Percentiles rank a stretch among this genome's conserved stretches.
Evolutionary conservation across 2,797 vertebrate species (phyloP).

Genomic region (Acanthurus lineatus): DNA sequence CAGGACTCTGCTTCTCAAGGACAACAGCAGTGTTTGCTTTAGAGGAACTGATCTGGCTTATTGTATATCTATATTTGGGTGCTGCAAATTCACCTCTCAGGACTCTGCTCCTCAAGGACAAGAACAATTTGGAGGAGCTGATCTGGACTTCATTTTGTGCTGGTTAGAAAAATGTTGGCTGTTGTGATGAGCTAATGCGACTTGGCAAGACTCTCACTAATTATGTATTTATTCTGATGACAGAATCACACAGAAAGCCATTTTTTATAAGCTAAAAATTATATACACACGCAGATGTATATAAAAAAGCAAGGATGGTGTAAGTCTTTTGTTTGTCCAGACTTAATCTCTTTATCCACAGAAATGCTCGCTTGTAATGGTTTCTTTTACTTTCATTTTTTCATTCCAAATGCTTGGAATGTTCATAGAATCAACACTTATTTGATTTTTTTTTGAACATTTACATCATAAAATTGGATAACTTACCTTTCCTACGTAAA

Average conservation of each 20-base stretch:
- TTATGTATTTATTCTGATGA: neutral
- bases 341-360: neutral
- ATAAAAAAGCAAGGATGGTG: neutral
- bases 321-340: neutral
- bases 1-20: slow-evolving; percentile 5
- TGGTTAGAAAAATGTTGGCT: slow-evolving; percentile 28
- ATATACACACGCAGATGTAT: too few relatives aligned
- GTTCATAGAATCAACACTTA: neutral
- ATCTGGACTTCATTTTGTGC: slow-evolving; percentile 11
- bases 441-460: neutral
- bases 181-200: slow-evolving; percentile 3
- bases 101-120: slow-evolving; percentile 12
- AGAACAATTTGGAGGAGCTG: slow-evolving; percentile 12
- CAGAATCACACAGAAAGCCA: too few relatives aligned
- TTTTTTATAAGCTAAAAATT: too few relatives aligned
- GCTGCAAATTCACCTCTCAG: slow-evolving; percentile 3
- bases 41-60: slow-evolving; percentile 7
- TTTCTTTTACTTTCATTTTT: neutral
- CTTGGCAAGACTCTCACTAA: neutral
- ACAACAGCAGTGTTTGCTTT: slow-evolving; percentile 1
- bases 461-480: neutral
- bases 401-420: neutral
- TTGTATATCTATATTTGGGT: slow-evolving; percentile 1
- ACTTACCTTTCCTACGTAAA: slow-evolving; percentile 98
- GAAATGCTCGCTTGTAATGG: neutral